These are phyloP conservation scores for Hippasteria phrygiana DNA, from an alignment of 53 echinoderm and acorn worm species.

Conservation along the genomic window DNA sequence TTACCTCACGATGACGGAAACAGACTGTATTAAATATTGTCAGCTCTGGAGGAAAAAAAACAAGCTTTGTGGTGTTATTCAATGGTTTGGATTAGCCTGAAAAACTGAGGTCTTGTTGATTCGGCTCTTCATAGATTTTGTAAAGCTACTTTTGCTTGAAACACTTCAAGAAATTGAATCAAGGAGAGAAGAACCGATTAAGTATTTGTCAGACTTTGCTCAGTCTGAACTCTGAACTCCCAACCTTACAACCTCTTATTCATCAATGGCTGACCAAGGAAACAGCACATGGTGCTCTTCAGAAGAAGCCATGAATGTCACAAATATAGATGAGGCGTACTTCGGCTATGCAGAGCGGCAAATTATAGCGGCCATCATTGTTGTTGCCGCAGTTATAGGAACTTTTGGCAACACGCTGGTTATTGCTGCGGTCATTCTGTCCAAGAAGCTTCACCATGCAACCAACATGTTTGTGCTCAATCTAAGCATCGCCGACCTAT, in stretches of 20 bases:
- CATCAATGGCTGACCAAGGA: neutral
- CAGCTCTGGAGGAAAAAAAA: too few species aligned
- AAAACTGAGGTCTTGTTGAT: too few species aligned
- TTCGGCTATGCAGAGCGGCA: slow-evolving; percentile 46
- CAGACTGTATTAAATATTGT: too few species aligned
- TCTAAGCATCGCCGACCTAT: slow-evolving; percentile 18
- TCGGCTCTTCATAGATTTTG: too few species aligned
- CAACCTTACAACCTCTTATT: neutral
- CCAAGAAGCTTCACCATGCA: slow-evolving; percentile 39
- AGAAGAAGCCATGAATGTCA: too few species aligned
- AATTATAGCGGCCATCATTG: slow-evolving; percentile 1
- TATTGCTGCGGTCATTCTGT: slow-evolving; percentile 53
- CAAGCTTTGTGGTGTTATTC: neutral
- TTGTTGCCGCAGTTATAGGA: slow-evolving; percentile 39
- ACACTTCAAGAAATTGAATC: too few species aligned
- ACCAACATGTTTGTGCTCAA: slow-evolving; percentile 72
- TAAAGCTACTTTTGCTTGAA: too few species aligned
- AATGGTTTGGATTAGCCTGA: neutral
- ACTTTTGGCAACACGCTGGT: slow-evolving; percentile 60
- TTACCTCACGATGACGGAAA: too few species aligned
- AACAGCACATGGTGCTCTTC: neutral
- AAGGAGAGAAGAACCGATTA: too few species aligned
- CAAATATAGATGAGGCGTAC: neutral
- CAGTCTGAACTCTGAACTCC: neutral
- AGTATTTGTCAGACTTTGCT: neutral